These are phyloP conservation scores for Dicrostonyx torquatus DNA, from an alignment of 2,797 vertebrate species.

Conservation along the genomic window DNA sequence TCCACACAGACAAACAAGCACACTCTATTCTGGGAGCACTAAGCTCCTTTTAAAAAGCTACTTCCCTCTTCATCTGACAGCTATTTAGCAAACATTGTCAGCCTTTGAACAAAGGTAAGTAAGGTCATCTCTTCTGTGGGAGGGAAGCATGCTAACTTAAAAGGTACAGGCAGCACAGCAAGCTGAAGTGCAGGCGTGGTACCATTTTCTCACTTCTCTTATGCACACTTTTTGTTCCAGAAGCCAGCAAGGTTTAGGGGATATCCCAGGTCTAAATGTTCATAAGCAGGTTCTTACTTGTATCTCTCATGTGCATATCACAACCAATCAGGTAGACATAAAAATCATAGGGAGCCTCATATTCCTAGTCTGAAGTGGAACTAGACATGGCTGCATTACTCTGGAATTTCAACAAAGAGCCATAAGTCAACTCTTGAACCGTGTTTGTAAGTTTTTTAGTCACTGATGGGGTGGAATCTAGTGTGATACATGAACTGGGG, in stretches of 20 bases:
- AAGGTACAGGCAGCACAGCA: background rate
- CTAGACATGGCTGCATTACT: background rate
- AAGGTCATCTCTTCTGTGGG: conserved; percentile 16
- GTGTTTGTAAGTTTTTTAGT: background rate
- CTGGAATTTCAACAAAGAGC: background rate
- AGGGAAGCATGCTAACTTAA: background rate
- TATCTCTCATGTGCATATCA: conserved; percentile 86
- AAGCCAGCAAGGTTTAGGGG: background rate
- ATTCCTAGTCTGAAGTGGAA: background rate
- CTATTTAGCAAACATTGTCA: conserved; percentile 9
- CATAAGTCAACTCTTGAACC: background rate
- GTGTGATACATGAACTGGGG: background rate
- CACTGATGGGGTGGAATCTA: background rate
- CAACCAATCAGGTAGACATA: background rate
- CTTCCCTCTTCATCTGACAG: background rate
- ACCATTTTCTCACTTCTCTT: conserved; percentile 2
- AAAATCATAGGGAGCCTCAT: background rate
- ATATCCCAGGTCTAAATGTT: conserved; percentile 69
- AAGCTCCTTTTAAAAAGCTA: conserved; percentile 12
- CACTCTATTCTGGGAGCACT: background rate
- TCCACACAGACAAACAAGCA: background rate
- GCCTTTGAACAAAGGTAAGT: conserved; percentile 18
- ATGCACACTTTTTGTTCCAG: background rate
- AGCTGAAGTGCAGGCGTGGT: background rate
- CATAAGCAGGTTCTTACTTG: conserved; percentile 95